Percentiles rank a stretch among this genome's conserved stretches.
These are phyloP conservation scores for Microplitis mediator DNA, from an alignment of 1,140 invertebrate genomes.

Conservation along the genomic window DNA sequence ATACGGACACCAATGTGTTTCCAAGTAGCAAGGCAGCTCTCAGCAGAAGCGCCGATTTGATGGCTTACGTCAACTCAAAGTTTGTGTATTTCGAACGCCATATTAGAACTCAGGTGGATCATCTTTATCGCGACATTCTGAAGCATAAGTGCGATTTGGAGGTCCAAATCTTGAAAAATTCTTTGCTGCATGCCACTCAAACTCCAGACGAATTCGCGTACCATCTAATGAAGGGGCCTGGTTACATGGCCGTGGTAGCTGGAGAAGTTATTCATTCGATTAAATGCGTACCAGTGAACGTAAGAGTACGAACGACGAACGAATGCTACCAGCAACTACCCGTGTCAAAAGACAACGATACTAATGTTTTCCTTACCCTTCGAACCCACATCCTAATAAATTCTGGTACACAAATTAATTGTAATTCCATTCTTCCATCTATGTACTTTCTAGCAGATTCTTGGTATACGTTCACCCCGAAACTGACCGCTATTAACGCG, in stretches of 20 bases:
- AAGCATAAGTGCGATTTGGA: too few relatives aligned
- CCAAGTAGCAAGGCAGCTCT: too few relatives aligned
- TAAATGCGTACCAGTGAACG: constrained; percentile 11
- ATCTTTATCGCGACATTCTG: too few relatives aligned
- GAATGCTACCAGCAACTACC: constrained; percentile 8
- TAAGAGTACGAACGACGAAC: not conserved
- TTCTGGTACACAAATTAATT: constrained; percentile 1
- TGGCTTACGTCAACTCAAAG: too few relatives aligned
- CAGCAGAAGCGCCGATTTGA: too few relatives aligned
- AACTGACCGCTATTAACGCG: not conserved
- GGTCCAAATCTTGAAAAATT: constrained; percentile 20
- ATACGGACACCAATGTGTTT: too few relatives aligned
- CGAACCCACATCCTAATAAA: constrained; percentile 11
- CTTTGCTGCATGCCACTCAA: constrained; percentile 13
- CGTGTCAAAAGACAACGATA: not conserved
- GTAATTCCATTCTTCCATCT: not conserved
- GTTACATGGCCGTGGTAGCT: constrained; percentile 25
- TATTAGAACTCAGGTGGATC: too few relatives aligned
- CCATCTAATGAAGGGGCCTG: constrained; percentile 24
- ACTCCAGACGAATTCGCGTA: constrained; percentile 32
- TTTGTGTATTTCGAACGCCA: too few relatives aligned
- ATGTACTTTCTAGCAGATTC: not conserved
- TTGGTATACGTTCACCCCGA: constrained; percentile 7
- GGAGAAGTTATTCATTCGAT: constrained; percentile 28
- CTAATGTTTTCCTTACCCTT: not conserved